A percentile compares a stretch with the other conserved stretches of the same genome.
phyloP scores from a whole-genome alignment of 64 coral and sea anemone genomes.

The Trachythela sp. region DNA sequence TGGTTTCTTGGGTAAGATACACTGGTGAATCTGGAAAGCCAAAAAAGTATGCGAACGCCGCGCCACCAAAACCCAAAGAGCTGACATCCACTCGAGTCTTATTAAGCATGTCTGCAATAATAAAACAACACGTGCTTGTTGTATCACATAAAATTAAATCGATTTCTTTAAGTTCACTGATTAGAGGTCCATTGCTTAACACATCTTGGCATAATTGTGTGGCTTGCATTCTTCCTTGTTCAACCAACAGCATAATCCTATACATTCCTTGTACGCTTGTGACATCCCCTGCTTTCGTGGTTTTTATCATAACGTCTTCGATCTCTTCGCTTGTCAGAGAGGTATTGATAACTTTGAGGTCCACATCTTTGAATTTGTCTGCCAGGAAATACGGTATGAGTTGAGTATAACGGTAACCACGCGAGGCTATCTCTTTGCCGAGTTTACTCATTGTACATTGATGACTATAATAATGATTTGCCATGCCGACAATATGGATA shows the following conservation, averaged over 20 bases:
- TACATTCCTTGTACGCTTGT: neutral
- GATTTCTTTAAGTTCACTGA: conserved; percentile 25
- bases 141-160: conserved; percentile 53
- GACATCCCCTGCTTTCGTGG: conserved; percentile 35
- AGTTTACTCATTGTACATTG: neutral
- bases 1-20: conserved; percentile 27
- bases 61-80: conserved; percentile 31
- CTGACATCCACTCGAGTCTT: conserved; percentile 24
- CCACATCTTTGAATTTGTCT: conserved; percentile 41
- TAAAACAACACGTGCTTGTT: conserved; percentile 15
- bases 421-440: neutral
- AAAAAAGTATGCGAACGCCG: neutral
- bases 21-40: conserved; percentile 19
- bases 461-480: neutral
- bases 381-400: conserved; percentile 1
- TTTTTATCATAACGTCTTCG: neutral
- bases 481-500: neutral
- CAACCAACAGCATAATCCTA: neutral
- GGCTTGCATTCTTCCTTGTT: neutral
- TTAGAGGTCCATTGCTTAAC: conserved; percentile 18
- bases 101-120: conserved; percentile 43
- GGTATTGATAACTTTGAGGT: conserved; percentile 51
- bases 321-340: conserved; percentile 39
- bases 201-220: conserved; percentile 51
- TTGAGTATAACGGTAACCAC: neutral